Percentiles rank a stretch among this genome's conserved stretches.
Evolutionary conservation across 2,888 invertebrate species (phyloP).

Genomic region (Nycteola revayana): DNA sequence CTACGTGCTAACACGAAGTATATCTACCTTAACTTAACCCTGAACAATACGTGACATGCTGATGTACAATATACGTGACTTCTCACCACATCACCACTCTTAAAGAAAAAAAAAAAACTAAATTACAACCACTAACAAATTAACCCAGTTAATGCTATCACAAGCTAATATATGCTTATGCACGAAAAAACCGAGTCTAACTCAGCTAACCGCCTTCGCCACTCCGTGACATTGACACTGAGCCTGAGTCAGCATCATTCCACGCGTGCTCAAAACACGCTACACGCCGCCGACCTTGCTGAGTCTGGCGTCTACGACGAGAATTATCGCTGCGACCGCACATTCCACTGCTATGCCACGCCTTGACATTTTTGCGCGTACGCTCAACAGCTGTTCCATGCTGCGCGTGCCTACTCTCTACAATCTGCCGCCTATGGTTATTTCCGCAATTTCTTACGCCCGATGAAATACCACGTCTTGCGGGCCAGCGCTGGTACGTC

Average conservation of each 20-base stretch:
- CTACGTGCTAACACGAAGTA: too few relatives aligned
- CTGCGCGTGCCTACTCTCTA: background rate
- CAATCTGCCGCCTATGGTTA: background rate
- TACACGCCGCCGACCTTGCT: constrained; percentile 1
- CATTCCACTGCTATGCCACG: background rate
- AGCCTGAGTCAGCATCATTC: constrained; percentile 2
- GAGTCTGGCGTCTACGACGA: background rate
- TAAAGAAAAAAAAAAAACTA: too few relatives aligned
- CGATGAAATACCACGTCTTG: background rate
- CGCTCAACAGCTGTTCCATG: background rate
- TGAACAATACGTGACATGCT: too few relatives aligned
- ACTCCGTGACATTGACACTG: background rate
- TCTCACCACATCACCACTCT: too few relatives aligned
- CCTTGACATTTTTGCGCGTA: background rate
- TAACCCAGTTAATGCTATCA: background rate
- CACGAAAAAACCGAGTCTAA: constrained; percentile 3
- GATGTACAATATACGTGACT: too few relatives aligned
- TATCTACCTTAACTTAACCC: too few relatives aligned
- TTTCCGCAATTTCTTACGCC: background rate
- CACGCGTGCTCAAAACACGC: background rate
- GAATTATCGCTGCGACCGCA: background rate
- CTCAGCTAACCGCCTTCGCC: background rate
- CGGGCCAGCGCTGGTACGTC: constrained; percentile 1
- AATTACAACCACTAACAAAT: background rate
- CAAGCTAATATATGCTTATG: background rate